These are phyloP conservation scores for Palythoa grandis DNA, from an alignment of 92 coral and sea anemone species.

Conservation along the genomic window DNA sequence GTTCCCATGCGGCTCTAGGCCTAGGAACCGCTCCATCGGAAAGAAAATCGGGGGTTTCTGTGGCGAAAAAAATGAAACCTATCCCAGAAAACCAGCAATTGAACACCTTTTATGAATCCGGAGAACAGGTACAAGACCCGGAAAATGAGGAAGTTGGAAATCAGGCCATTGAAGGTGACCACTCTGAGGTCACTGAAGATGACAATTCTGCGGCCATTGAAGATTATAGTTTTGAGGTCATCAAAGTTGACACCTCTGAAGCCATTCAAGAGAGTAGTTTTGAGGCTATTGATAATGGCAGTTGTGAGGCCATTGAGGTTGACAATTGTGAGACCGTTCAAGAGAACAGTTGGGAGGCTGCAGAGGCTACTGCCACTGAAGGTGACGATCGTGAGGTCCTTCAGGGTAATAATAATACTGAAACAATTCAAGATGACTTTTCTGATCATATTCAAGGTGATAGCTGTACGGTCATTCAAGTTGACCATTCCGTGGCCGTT, in stretches of 20 bases:
- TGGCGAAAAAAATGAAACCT: slow-evolving; percentile 58
- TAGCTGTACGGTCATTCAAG: not conserved
- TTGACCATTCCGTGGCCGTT: not conserved
- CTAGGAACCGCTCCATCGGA: slow-evolving; percentile 5
- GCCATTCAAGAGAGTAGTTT: not conserved
- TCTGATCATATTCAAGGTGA: not conserved
- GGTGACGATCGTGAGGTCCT: not conserved
- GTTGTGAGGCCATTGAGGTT: not conserved
- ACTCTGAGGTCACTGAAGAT: not conserved
- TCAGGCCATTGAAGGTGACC: not conserved
- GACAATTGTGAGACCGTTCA: not conserved
- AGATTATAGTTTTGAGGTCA: not conserved
- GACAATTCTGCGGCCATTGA: not conserved
- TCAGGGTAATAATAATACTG: not conserved
- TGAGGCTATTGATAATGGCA: not conserved
- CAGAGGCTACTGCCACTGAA: not conserved
- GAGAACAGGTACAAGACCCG: not conserved
- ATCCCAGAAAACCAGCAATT: slow-evolving; percentile 71
- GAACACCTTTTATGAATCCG: slow-evolving; percentile 17
- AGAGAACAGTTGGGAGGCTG: not conserved
- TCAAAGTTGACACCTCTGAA: not conserved
- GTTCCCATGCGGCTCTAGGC: not conserved
- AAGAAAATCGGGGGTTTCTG: slow-evolving; percentile 36
- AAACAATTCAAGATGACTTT: not conserved
- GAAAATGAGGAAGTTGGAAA: not conserved